These are phyloP conservation scores for Heterohyrax brucei DNA, from an alignment of 2,797 vertebrate species.

Conservation along the genomic window DNA sequence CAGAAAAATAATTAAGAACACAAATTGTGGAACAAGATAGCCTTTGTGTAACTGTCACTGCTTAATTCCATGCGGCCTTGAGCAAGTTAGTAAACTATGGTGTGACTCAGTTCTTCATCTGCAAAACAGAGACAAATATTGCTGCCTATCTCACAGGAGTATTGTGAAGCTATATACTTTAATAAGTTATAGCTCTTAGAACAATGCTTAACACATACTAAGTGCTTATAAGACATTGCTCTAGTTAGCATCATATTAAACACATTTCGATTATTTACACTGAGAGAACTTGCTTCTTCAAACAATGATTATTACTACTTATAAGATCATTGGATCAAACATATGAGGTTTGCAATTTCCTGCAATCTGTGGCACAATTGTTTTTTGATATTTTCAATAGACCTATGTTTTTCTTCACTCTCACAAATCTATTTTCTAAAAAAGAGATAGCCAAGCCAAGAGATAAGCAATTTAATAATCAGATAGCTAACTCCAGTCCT, in stretches of 20 bases:
- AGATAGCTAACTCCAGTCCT: neutral
- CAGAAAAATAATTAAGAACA: neutral
- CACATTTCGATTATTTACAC: neutral
- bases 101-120: neutral
- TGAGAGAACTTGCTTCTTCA: neutral
- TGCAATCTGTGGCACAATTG: neutral
- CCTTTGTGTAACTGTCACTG: neutral
- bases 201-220: neutral
- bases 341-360: neutral
- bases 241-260: neutral
- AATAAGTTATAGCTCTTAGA: neutral
- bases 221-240: neutral
- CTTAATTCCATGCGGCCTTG: neutral
- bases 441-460: neutral
- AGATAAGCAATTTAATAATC: neutral
- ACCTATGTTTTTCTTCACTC: neutral
- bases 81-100: neutral
- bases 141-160: too few relatives aligned
- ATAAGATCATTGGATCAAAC: neutral
- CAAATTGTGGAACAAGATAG: neutral
- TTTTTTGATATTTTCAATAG: neutral
- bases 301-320: conserved; percentile 14
- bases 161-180: neutral
- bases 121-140: too few relatives aligned
- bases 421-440: neutral